Conservation (phyloP, 2,797 vertebrate species). For the Rhinogobio ventralis region DNA sequence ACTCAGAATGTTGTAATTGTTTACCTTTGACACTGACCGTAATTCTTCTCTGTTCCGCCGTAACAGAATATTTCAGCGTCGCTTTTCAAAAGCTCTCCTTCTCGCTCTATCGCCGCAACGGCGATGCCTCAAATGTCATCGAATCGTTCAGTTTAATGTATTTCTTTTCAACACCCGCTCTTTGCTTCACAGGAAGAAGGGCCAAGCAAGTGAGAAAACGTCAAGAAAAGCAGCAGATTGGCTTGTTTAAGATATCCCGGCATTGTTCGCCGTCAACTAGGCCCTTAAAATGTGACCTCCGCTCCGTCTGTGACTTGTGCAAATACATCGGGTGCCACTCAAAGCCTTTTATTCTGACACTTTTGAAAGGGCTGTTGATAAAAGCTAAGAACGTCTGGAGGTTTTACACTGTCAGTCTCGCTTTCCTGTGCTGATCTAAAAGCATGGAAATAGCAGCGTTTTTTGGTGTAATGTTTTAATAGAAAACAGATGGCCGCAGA, state of each 20-base stretch:
- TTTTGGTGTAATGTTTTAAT: slow-evolving; percentile 79
- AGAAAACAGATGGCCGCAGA: slow-evolving; percentile 83
- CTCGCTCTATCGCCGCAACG: slow-evolving; percentile 13
- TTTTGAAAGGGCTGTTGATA: slow-evolving; percentile 48
- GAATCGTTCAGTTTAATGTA: slow-evolving; percentile 42
- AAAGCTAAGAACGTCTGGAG: slow-evolving; percentile 60
- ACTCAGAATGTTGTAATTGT: slow-evolving; percentile 83
- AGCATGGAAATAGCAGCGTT: slow-evolving; percentile 69
- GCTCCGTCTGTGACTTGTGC: slow-evolving; percentile 38
- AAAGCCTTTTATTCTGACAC: slow-evolving; percentile 49
- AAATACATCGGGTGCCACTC: slow-evolving; percentile 45
- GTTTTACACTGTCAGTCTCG: slow-evolving; percentile 65
- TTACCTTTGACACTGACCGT: slow-evolving; percentile 82
- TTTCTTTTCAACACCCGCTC: slow-evolving; percentile 47
- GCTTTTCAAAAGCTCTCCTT: slow-evolving; percentile 68
- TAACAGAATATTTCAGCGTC: slow-evolving; percentile 75
- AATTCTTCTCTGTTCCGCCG: slow-evolving; percentile 67
- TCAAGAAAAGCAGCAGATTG: slow-evolving; percentile 38
- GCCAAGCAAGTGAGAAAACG: slow-evolving; percentile 22
- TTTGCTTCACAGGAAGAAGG: slow-evolving; percentile 39
- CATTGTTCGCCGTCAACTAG: slow-evolving; percentile 37
- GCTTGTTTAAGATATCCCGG: slow-evolving; percentile 46
- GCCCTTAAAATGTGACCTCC: slow-evolving; percentile 56
- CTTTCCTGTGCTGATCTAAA: slow-evolving; percentile 66
- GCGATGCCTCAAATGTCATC: slow-evolving; percentile 53